These are phyloP conservation scores for Griposia aprilina DNA, from an alignment of 2,888 invertebrate species.

Conservation along the genomic window DNA sequence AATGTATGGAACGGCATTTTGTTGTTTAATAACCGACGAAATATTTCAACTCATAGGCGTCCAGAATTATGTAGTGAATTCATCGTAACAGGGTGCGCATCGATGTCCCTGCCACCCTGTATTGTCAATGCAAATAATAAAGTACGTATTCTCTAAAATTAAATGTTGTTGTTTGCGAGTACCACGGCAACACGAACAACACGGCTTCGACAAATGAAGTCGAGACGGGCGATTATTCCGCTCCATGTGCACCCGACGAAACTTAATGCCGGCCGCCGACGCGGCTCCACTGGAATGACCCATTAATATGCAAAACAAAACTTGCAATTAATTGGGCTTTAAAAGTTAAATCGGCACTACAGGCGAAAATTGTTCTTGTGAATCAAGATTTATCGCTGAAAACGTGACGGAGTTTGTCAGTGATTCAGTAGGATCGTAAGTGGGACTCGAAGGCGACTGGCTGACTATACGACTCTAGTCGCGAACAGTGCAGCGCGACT, in stretches of 20 bases:
- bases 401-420: conserved; percentile 69
- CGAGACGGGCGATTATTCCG: conserved; percentile 78
- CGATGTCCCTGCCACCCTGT: no score
- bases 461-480: conserved; percentile 40
- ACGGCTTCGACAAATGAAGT: conserved; percentile 75
- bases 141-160: conserved; percentile 3
- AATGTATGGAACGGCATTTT: no score
- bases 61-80: no score
- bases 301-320: conserved; percentile 85
- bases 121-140: neutral
- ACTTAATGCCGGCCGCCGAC: conserved; percentile 74
- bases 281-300: conserved; percentile 72
- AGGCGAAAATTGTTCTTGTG: conserved; percentile 72
- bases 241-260: conserved; percentile 75
- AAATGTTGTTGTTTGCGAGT: conserved; percentile 35
- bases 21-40: no score
- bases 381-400: conserved; percentile 76
- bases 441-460: conserved; percentile 33
- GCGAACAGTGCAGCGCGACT: conserved; percentile 45
- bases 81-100: no score
- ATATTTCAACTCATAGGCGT: no score
- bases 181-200: conserved; percentile 42
- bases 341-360: conserved; percentile 78
- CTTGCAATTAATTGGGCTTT: conserved; percentile 81
- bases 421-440: conserved; percentile 44